A percentile compares a stretch with the other conserved stretches of the same genome.
Evolutionary conservation across 1,140 invertebrate genomes (phyloP).

Genomic region (Asbolus verrucosus): DNA sequence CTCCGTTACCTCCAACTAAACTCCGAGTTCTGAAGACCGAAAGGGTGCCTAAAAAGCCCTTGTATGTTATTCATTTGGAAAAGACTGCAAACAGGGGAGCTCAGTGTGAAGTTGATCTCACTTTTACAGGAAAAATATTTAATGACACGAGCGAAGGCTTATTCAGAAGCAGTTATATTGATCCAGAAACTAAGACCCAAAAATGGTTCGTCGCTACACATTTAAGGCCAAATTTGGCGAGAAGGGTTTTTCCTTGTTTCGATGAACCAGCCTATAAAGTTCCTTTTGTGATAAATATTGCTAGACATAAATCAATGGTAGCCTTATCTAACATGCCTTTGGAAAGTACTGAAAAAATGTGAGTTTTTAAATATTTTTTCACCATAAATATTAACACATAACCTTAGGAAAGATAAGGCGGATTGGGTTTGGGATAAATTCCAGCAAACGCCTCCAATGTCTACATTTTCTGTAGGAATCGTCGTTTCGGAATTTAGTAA

Average conservation of each 20-base stretch:
- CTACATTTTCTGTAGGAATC: constrained; percentile 87
- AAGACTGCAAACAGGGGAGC: constrained; percentile 67
- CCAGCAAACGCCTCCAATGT: constrained; percentile 81
- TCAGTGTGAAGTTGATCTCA: constrained; percentile 69
- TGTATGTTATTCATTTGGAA: constrained; percentile 69
- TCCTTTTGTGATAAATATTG: constrained; percentile 75
- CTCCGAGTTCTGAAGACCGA: constrained; percentile 58
- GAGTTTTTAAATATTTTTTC: constrained; percentile 60
- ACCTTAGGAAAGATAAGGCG: constrained; percentile 59
- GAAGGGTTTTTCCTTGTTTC: constrained; percentile 91
- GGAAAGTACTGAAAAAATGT: constrained; percentile 71
- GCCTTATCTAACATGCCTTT: constrained; percentile 76
- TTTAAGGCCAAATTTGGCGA: constrained; percentile 84
- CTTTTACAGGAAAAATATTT: constrained; percentile 71
- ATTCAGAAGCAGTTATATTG: constrained; percentile 72
- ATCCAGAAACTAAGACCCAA: constrained; percentile 65
- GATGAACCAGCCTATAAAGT: constrained; percentile 90
- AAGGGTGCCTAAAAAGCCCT: constrained; percentile 68
- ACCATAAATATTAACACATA: background rate
- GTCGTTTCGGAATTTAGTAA: constrained; percentile 80
- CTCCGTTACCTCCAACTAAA: constrained; percentile 47
- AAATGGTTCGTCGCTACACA: constrained; percentile 77
- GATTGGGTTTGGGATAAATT: constrained; percentile 77
- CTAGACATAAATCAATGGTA: constrained; percentile 71
- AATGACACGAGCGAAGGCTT: constrained; percentile 71